These are phyloP conservation scores for Melanerpes aurifrons DNA, from an alignment of 2,113 vertebrate species.

Conservation along the genomic window DNA sequence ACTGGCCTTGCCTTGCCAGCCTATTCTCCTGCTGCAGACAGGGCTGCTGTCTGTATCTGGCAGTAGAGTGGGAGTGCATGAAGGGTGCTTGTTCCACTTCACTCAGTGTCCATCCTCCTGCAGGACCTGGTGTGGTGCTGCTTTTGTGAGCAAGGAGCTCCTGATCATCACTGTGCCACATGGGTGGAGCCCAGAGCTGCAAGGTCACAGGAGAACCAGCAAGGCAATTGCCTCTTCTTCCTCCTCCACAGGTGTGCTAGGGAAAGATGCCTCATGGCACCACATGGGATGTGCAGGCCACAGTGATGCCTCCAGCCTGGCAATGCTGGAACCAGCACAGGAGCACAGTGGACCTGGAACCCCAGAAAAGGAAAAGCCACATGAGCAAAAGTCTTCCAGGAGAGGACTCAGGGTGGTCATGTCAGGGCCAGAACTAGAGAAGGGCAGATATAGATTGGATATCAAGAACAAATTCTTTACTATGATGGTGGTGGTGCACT, in stretches of 20 bases:
- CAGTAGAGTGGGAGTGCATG: background rate
- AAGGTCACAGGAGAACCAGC: background rate
- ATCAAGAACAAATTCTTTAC: too few relatives aligned
- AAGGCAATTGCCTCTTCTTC: background rate
- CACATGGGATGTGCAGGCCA: background rate
- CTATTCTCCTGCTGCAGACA: background rate
- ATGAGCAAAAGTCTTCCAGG: background rate
- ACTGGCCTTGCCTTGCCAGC: background rate
- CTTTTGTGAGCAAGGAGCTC: background rate
- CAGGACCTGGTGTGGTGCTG: background rate
- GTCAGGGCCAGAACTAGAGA: background rate
- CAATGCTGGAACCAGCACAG: background rate
- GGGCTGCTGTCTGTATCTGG: background rate
- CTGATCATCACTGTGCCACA: background rate
- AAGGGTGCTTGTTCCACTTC: background rate
- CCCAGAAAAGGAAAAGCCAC: background rate
- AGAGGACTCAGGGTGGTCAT: rapidly evolving
- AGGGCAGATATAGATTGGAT: background rate
- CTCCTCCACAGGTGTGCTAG: background rate
- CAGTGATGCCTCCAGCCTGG: background rate
- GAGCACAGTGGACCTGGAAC: background rate
- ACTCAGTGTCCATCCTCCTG: background rate
- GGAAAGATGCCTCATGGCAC: background rate
- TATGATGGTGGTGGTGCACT: too few relatives aligned
- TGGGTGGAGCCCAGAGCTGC: background rate